Conservation (phyloP, 2,797 vertebrate species). For the Sebastes umbrosus region DNA sequence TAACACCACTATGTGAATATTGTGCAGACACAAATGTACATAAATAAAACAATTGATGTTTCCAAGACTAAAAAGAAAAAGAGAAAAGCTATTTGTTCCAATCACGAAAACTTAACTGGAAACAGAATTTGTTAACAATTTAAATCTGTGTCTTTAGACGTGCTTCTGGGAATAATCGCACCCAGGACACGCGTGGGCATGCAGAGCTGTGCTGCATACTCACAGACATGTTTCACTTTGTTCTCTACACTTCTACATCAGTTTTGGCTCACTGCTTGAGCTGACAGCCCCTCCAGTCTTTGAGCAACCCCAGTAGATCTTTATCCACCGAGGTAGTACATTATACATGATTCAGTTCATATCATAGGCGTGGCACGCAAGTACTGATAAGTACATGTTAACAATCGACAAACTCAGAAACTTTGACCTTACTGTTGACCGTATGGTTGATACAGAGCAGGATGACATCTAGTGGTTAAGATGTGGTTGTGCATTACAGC, state of each 20-base stretch:
- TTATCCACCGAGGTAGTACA: accelerated
- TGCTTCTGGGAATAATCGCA: conserved; percentile 66
- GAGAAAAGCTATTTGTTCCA: background rate
- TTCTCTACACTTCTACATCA: background rate
- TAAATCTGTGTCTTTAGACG: background rate
- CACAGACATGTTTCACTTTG: background rate
- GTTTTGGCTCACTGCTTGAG: background rate
- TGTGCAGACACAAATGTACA: background rate
- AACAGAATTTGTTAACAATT: background rate
- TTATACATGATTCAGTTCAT: no score
- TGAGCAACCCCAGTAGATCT: background rate
- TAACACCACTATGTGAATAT: background rate
- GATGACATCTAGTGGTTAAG: conserved; percentile 48
- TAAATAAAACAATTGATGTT: background rate
- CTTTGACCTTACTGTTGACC: background rate
- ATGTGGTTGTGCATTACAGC: background rate
- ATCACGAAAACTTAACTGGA: conserved; percentile 6
- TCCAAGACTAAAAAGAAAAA: background rate
- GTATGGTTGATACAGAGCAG: background rate
- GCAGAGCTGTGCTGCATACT: background rate
- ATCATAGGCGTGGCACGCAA: background rate
- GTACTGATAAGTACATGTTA: background rate
- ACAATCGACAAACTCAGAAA: accelerated
- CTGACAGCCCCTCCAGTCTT: accelerated
- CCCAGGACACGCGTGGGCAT: conserved; percentile 26